These are phyloP conservation scores for Amphipyra berbera DNA, from an alignment of 2,888 invertebrate species.

Conservation along the genomic window DNA sequence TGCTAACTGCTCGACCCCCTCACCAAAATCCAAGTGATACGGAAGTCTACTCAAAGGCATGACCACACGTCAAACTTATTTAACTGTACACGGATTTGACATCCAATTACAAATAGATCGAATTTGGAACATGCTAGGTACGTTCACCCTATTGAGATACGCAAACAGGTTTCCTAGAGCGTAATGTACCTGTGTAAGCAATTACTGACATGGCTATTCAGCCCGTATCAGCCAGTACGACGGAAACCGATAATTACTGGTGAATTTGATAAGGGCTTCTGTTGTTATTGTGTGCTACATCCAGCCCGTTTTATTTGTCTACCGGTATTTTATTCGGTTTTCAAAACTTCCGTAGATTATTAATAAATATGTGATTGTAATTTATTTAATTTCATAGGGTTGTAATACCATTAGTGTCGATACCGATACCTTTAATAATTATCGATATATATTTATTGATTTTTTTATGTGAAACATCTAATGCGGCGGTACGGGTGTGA, in stretches of 20 bases:
- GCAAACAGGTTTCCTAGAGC: conserved; percentile 29
- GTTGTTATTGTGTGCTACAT: conserved; percentile 2
- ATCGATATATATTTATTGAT: too few species aligned
- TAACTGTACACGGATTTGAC: conserved; percentile 26
- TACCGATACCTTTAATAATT: too few species aligned
- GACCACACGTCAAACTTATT: conserved; percentile 11
- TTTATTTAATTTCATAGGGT: too few species aligned
- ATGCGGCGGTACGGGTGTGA: too few species aligned
- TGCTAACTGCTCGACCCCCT: background rate
- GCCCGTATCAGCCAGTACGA: background rate
- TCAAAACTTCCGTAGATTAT: too few species aligned
- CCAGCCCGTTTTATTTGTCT: conserved; percentile 3
- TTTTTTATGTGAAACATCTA: too few species aligned
- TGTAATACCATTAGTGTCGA: too few species aligned
- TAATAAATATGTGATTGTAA: too few species aligned
- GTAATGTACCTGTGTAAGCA: conserved; percentile 28
- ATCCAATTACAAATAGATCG: conserved; percentile 30
- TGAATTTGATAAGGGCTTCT: conserved; percentile 29
- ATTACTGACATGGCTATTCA: conserved; percentile 35
- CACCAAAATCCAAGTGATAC: background rate
- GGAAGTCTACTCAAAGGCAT: conserved; percentile 15
- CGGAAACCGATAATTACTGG: conserved; percentile 27
- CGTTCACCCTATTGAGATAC: conserved; percentile 10
- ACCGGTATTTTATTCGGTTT: background rate
- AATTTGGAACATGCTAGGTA: background rate